phyloP scores from a whole-genome alignment of 2,888 invertebrate species.

The Napeogenes inachia region DNA sequence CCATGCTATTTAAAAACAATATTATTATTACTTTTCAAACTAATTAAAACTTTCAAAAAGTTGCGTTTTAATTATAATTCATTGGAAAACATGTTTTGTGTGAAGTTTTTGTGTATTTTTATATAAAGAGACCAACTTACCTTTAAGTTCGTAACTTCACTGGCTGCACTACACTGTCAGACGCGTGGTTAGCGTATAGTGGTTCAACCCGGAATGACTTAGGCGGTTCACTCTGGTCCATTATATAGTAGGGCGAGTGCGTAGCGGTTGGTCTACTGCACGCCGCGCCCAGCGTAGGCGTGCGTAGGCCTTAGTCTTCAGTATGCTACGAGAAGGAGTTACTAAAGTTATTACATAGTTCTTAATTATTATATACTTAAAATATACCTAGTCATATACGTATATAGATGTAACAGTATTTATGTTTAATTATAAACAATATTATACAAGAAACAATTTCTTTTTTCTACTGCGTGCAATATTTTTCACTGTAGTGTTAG shows the following conservation, averaged over 20 bases:
- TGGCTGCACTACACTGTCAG: slow-evolving; percentile 39
- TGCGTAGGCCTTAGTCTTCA: slow-evolving; percentile 60
- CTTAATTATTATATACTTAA: too few species aligned
- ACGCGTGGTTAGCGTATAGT: slow-evolving; percentile 55
- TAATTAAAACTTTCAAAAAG: not conserved
- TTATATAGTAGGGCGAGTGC: slow-evolving; percentile 51
- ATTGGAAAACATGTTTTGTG: slow-evolving; percentile 5
- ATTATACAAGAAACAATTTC: too few species aligned
- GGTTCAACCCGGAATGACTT: slow-evolving; percentile 57
- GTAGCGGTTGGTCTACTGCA: slow-evolving; percentile 58
- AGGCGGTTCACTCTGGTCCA: slow-evolving; percentile 37
- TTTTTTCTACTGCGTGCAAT: too few species aligned
- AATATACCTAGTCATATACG: too few species aligned
- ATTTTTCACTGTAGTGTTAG: too few species aligned
- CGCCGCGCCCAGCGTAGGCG: slow-evolving; percentile 70
- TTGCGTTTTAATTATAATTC: not conserved
- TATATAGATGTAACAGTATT: too few species aligned
- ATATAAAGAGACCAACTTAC: slow-evolving; percentile 45
- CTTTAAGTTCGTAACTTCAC: slow-evolving; percentile 50
- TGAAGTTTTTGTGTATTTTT: slow-evolving; percentile 6
- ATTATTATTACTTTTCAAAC: not conserved
- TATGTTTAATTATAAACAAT: too few species aligned
- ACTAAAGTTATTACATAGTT: too few species aligned
- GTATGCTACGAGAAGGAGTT: slow-evolving; percentile 32
- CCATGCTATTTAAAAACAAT: not conserved